Conservation (phyloP, 2,797 vertebrate genomes). For the Momotus momota region DNA sequence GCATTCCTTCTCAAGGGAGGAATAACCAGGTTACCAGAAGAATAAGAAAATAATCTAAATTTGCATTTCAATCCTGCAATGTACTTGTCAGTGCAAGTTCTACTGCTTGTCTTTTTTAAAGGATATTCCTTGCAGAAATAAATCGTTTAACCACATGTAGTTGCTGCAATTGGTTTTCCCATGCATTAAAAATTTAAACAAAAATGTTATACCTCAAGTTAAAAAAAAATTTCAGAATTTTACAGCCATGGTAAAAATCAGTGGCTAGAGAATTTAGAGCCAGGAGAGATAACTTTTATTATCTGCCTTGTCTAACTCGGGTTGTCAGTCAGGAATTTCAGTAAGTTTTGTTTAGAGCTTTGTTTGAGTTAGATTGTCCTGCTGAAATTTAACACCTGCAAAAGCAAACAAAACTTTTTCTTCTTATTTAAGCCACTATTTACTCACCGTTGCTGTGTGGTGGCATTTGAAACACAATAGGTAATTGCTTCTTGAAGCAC, state of each 20-base stretch:
- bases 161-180: neutral
- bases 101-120: neutral
- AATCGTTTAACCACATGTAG: neutral
- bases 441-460: conserved; percentile 17
- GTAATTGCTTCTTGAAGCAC: conserved; percentile 40
- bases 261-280: neutral
- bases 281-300: conserved; percentile 29
- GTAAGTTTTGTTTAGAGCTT: conserved; percentile 54
- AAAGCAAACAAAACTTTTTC: conserved; percentile 54
- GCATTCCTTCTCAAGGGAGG: neutral
- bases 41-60: neutral
- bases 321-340: conserved; percentile 40
- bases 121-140: neutral
- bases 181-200: neutral
- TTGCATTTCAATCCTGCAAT: neutral
- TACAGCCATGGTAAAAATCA: neutral
- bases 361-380: conserved; percentile 60
- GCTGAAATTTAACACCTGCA: conserved; percentile 64
- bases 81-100: neutral
- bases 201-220: neutral
- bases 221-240: neutral
- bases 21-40: neutral
- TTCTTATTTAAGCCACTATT: conserved; percentile 57
- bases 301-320: conserved; percentile 30
- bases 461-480: conserved; percentile 62